Evolutionary conservation across 2,888 invertebrate genomes (phyloP), one percentile per base, ranked within the genome.

Genomic region (Agonum fuliginosum): DNA sequence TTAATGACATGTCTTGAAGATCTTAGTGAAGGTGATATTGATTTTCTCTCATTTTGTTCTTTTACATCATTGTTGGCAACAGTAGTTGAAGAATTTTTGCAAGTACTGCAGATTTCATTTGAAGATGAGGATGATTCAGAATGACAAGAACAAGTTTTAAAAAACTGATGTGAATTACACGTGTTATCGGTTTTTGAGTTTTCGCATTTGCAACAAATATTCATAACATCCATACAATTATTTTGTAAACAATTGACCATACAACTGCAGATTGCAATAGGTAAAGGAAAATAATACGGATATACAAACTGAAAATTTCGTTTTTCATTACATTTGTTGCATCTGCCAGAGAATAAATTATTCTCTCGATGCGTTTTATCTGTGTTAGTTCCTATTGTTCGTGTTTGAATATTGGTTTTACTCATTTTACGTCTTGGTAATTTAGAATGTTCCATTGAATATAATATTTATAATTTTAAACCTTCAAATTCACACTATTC

Each of bases 361-460:
- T n/a, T n/a, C n/a, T n/a, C n/a, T n/a, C n/a, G n/a, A n/a, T n/a
- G n/a, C n/a, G n/a, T n/a, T n/a, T 8, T 27, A n/a, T 74, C 74
- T 27, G 74, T 74, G 30, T 74, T 74, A 12, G 41, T 30, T 62
- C 74, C 74, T 43, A 74, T 46, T 3, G 46, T 27, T 10, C 74
- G 74, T 3, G 46, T 27, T 10, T 65, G 74, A 22, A 27, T 74
- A 27, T 65, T 58, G 41, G 22, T 5, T 43, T 74, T 65, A 27
- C 27, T 41, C 43, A 34, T 58, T 22, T 37, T 14, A 43, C 24
- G 22, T 19, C n/a, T 67, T 67, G 20, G n/a, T 30, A 41, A 67
- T 67, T 67, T 67, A 67, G 41, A 41, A 20, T 67, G 19, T 4
- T 37, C 41, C 41, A 41, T 67, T 37, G 17, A 54, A 24, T 17